Percentiles rank a stretch among this genome's conserved stretches.
Conservation (phyloP, 2,113 vertebrate genomes). For the Tauraco erythrolophus region DNA sequence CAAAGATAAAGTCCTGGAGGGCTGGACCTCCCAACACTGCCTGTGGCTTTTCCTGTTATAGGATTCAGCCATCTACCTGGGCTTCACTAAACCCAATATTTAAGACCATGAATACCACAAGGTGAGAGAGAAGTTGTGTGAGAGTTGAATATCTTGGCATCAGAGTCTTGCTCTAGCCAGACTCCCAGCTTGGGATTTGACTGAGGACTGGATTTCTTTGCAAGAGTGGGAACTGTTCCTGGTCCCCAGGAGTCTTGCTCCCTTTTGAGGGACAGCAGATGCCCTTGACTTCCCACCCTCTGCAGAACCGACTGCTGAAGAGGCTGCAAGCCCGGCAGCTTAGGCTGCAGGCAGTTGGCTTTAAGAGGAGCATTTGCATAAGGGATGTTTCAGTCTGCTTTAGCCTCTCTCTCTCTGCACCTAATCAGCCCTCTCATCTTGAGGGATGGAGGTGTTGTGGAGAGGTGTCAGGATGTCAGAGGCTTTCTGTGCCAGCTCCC, state of each 20-base stretch:
- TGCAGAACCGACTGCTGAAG: background rate
- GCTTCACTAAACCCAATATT: background rate
- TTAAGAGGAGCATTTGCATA: background rate
- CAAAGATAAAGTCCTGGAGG: background rate
- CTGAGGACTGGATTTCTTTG: background rate
- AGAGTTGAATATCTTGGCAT: background rate
- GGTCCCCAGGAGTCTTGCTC: background rate
- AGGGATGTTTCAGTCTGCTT: background rate
- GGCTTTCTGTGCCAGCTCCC: background rate
- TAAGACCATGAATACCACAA: background rate
- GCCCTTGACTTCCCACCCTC: background rate
- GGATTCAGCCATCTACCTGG: background rate
- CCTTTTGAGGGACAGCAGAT: background rate
- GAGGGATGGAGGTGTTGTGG: background rate
- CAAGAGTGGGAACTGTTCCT: background rate
- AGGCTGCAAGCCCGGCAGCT: background rate
- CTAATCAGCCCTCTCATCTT: background rate
- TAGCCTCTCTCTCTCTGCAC: background rate
- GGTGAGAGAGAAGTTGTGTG: background rate
- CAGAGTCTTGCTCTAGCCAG: background rate
- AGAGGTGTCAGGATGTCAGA: background rate
- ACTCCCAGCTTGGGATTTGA: background rate
- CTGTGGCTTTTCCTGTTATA: background rate
- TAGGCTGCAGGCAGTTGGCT: background rate
- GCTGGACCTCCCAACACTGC: background rate